phyloP scores from a whole-genome alignment of 2,113 vertebrate species.

The Macrotis lagotis region DNA sequence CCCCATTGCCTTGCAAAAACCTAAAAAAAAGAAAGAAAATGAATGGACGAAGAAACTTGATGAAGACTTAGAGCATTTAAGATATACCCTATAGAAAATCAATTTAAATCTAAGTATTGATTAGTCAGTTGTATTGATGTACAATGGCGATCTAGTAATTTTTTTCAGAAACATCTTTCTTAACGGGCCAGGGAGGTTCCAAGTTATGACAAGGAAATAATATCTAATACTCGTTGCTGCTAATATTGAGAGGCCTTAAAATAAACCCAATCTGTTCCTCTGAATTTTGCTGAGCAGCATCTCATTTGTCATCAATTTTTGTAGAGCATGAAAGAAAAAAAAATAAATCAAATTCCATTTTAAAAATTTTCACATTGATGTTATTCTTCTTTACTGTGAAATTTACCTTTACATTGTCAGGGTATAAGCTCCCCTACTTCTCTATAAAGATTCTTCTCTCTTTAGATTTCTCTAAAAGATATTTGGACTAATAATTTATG shows the following conservation, averaged over 20 bases:
- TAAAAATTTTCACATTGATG: slow-evolving; percentile 13
- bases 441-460: too few relatives aligned
- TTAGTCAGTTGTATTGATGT: too few relatives aligned
- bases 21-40: too few relatives aligned
- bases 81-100: too few relatives aligned
- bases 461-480: not conserved
- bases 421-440: slow-evolving; percentile 22
- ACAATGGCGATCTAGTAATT: too few relatives aligned
- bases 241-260: not conserved
- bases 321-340: not conserved
- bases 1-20: too few relatives aligned
- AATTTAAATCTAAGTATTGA: too few relatives aligned
- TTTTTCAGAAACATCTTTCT: not conserved
- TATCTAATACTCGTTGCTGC: not conserved
- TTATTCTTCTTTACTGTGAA: slow-evolving; percentile 21
- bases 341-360: not conserved
- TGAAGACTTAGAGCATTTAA: too few relatives aligned
- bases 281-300: not conserved
- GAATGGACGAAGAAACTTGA: too few relatives aligned
- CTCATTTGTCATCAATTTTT: not conserved
- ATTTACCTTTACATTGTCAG: slow-evolving; percentile 16
- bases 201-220: not conserved
- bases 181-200: not conserved
- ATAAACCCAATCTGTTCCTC: not conserved
- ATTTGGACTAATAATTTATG: slow-evolving; percentile 18